Conservation (phyloP, 1,140 invertebrate species). For the Hylaeus volcanicus region DNA sequence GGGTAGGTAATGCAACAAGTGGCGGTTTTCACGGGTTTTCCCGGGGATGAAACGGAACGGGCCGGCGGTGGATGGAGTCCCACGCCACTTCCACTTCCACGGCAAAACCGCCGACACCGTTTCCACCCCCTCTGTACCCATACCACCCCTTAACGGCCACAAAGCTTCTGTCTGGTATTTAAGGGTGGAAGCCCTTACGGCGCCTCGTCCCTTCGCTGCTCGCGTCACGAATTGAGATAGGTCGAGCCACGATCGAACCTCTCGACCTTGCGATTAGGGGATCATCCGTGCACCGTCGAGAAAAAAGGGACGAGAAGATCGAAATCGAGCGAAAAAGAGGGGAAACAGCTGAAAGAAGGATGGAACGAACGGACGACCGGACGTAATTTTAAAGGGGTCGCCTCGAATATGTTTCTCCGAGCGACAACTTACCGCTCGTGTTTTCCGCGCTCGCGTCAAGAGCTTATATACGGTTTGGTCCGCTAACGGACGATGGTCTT, state of each 20-base stretch:
- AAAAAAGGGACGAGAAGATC: constrained; percentile 1
- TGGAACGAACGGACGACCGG: background rate
- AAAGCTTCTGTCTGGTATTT: constrained; percentile 71
- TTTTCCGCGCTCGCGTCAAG: background rate
- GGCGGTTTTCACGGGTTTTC: constrained; percentile 81
- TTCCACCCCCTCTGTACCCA: constrained; percentile 49
- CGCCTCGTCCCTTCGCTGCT: constrained; percentile 56
- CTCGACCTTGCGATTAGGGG: constrained; percentile 63
- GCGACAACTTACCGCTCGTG: background rate
- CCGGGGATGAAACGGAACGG: constrained; percentile 76
- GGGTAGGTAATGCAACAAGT: constrained; percentile 78
- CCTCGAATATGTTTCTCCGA: constrained; percentile 23
- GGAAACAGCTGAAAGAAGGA: background rate
- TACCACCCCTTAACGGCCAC: constrained; percentile 64
- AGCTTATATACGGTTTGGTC: too few relatives aligned
- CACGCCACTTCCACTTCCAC: constrained; percentile 70
- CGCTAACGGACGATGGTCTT: too few relatives aligned
- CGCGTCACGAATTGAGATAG: constrained; percentile 63
- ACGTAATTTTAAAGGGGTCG: constrained; percentile 55
- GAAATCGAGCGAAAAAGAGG: constrained; percentile 20
- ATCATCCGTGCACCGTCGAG: constrained; percentile 21
- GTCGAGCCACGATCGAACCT: constrained; percentile 65
- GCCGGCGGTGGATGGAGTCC: constrained; percentile 66
- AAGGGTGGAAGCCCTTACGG: constrained; percentile 69
- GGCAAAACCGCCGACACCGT: constrained; percentile 60